A percentile compares a stretch with the other conserved stretches of the same genome.
These are phyloP conservation scores for Lophotis ruficrista DNA, from an alignment of 2,113 vertebrate species.

Conservation along the genomic window DNA sequence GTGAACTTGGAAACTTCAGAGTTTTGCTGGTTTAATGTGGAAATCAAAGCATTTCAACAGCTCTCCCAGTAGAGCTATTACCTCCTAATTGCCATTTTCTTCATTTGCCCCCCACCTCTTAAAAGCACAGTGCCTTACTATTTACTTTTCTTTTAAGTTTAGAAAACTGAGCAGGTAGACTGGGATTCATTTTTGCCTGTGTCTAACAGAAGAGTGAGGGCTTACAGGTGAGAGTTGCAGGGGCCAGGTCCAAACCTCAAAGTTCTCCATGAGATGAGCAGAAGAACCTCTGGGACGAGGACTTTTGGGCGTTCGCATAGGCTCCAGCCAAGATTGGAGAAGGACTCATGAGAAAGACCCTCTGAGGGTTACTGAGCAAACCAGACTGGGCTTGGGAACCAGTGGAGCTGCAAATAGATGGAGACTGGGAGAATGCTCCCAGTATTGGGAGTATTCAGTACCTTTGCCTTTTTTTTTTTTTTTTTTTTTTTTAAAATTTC, in stretches of 20 bases:
- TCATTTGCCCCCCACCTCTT: slow-evolving; percentile 29
- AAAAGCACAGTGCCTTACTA: not conserved
- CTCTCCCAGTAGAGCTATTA: slow-evolving; percentile 35
- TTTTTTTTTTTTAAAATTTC: not conserved
- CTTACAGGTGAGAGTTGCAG: not conserved
- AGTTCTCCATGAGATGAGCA: not conserved
- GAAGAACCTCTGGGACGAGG: not conserved
- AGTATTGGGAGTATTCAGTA: not conserved
- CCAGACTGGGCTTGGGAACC: not conserved
- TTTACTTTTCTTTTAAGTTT: slow-evolving; percentile 17
- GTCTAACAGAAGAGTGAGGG: not conserved
- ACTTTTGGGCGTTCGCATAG: not conserved
- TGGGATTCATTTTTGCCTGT: not conserved
- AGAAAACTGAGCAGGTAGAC: not conserved
- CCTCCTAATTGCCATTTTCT: slow-evolving; percentile 31
- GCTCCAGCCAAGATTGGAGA: not conserved
- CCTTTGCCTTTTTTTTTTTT: not conserved
- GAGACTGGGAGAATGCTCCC: not conserved
- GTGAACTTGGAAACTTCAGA: slow-evolving; percentile 66
- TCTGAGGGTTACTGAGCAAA: not conserved
- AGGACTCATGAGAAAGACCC: not conserved
- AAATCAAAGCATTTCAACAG: slow-evolving; percentile 55
- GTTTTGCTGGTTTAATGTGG: slow-evolving; percentile 53
- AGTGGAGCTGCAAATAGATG: not conserved
- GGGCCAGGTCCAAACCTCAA: not conserved